Conservation (phyloP, 2,113 vertebrate species). For the Lates calcarifer region DNA sequence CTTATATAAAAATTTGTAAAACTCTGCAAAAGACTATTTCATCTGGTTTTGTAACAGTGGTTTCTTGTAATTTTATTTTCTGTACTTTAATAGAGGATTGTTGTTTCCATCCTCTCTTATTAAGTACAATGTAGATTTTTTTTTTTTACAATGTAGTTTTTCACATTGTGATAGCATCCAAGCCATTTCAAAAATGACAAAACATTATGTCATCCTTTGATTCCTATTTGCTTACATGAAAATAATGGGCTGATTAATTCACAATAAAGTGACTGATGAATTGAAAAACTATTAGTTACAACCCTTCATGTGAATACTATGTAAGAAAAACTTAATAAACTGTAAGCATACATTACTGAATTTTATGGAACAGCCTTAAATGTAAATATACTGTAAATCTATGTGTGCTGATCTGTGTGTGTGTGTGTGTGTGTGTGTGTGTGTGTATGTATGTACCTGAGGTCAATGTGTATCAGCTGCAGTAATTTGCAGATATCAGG, state of each 20-base stretch:
- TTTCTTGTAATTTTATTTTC: too few relatives aligned
- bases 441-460: slow-evolving; percentile 85
- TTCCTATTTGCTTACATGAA: too few relatives aligned
- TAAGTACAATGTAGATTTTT: too few relatives aligned
- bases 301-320: not conserved
- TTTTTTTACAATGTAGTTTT: too few relatives aligned
- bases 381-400: not conserved
- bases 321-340: not conserved
- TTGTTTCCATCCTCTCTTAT: too few relatives aligned
- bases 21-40: not conserved
- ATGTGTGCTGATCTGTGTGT: not conserved
- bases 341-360: too few relatives aligned
- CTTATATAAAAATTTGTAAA: not conserved
- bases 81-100: too few relatives aligned
- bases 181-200: too few relatives aligned
- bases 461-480: slow-evolving; percentile 90
- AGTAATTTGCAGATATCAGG: slow-evolving; percentile 86
- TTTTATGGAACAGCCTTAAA: not conserved
- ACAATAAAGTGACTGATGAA: not conserved
- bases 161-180: too few relatives aligned
- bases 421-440: not conserved
- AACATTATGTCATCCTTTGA: too few relatives aligned
- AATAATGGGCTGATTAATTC: not conserved
- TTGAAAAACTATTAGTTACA: not conserved
- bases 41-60: too few relatives aligned